Base-by-base conservation (phyloP, 2,113 vertebrate genomes). In the Trachemys scripta region DNA sequence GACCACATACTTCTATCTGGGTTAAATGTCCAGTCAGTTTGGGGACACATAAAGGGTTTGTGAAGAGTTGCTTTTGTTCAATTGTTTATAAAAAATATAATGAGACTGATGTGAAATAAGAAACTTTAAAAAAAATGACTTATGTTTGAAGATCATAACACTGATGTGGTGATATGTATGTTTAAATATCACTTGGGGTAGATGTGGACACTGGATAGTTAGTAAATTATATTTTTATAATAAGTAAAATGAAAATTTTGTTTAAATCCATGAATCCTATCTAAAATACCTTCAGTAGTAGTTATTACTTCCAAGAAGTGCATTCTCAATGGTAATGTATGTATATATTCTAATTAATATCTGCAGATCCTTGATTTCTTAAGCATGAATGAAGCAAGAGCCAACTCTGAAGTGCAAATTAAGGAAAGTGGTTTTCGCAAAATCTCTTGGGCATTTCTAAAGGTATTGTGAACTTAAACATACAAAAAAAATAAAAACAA, bases 381-480 rank as follows among this genome's bases (percentile, higher is more conserved):
- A 94, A 99, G 98, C 49, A 98, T 99, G 98, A 98, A 98, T 94
- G 98, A 99, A 98, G 98, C 98, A 72, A 99, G 96, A 97, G 97
- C 98, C 90, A 99, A 95, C 50, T 94, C 97, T 72, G 98, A 98
- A 35, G 92, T 95, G 89, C 98, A 98, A 95, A 94, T 96, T 86
- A 98, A 98, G 42, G 99, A 99, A 83, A 91, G 97, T 91, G 98
- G 97, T 86, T 99, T 99, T 97, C 98, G 98, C 80, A 99, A 99
- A 98, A 99, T 99, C 79, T 99, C 99, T 3, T 99, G 99, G 99
- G 99, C 99, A 11, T 99, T 99, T 98, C 98, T 99, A 53, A 99
- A 99, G 99, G 99, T 99, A 98, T 57, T 82, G 89, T 90, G 53
- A 49, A 42, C 79, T 80, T 84, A 35, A 85, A 94, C 69, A 35